Base-by-base conservation (phyloP, 2,113 vertebrate genomes). In the Danionella cerebrum region DNA sequence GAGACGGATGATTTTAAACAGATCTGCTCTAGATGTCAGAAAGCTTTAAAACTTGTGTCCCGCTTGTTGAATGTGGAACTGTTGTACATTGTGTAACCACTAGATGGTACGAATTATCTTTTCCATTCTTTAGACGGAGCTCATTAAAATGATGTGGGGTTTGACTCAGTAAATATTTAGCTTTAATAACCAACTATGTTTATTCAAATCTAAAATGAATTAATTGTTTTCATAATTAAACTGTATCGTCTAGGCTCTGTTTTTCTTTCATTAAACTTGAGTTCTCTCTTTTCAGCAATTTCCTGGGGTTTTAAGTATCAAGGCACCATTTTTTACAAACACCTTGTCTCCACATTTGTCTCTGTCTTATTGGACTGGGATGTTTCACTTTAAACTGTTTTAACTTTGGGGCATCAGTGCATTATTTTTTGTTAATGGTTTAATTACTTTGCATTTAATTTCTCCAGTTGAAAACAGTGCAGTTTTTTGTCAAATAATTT, bases 21-120 rank as follows among this genome's bases (percentile, higher is more conserved):
- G 5, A 33, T 63, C 24, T 33, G 6, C 19, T 62, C 11, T 8
- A 55, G 42, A 45, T 53, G 27, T 51, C 24, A 29, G 3, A 9
- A 5, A 52, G 25, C 7, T 16, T 21, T 42, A 8, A 18, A 18
- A 21, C 2, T 27, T 6, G 24, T 38, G n/a, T n/a, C n/a, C n/a
- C n/a, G n/a, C n/a, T 4, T 38, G 5, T 54, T 45, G 31, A 18
- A 4, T 16, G 3, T 38, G 42, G 27, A 59, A 29, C 29, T 65
- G 69, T 60, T 66, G 39, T 83, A 74, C 73, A 77, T 75, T 59
- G 68, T 74, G 69, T 72, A 75, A 70, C 86, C 87, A 84, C 88
- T 88, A 89, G 87, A 85, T 88, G 87, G 85, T 82, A 87, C 87
- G 81, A 84, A 83, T 79, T 71, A 66, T 65, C 74, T 70, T 81